Conservation (phyloP, 1,140 invertebrate genomes). For the Adoxophyes honmai region DNA sequence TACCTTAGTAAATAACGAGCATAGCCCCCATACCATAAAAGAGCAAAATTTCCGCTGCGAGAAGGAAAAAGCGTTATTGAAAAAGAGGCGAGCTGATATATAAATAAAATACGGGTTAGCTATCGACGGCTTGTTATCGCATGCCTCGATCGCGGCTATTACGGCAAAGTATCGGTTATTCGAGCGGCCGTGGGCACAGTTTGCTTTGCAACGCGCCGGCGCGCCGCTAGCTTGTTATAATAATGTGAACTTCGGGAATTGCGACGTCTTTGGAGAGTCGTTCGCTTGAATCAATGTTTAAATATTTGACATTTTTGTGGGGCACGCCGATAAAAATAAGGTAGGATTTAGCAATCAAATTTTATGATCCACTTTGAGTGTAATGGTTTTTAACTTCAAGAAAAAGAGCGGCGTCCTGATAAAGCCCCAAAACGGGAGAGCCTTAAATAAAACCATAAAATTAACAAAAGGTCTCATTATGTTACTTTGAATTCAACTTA, state of each 20-base stretch:
- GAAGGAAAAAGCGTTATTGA: conserved; percentile 74
- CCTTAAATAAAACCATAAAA: no score
- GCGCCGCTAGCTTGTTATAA: conserved; percentile 72
- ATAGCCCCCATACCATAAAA: conserved; percentile 65
- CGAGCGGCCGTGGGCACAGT: conserved; percentile 65
- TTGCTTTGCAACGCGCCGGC: conserved; percentile 63
- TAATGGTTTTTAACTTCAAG: neutral
- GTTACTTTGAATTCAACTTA: no score
- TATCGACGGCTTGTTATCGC: conserved; percentile 76
- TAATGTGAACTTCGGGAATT: conserved; percentile 74
- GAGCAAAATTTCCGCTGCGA: conserved; percentile 70
- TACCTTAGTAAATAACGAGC: conserved; percentile 68
- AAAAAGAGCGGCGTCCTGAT: neutral
- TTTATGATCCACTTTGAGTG: conserved; percentile 2
- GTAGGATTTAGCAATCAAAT: conserved; percentile 5
- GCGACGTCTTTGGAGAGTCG: conserved; percentile 55
- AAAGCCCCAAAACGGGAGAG: neutral
- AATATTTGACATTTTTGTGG: conserved; percentile 34
- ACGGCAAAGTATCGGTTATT: conserved; percentile 72
- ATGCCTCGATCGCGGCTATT: conserved; percentile 70
- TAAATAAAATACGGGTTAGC: conserved; percentile 77
- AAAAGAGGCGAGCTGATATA: conserved; percentile 74
- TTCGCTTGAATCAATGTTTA: conserved; percentile 24
- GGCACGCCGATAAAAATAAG: neutral
- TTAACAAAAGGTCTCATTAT: no score